These are phyloP conservation scores for Thymallus thymallus DNA, from an alignment of 2,113 vertebrate genomes.

Conservation along the genomic window DNA sequence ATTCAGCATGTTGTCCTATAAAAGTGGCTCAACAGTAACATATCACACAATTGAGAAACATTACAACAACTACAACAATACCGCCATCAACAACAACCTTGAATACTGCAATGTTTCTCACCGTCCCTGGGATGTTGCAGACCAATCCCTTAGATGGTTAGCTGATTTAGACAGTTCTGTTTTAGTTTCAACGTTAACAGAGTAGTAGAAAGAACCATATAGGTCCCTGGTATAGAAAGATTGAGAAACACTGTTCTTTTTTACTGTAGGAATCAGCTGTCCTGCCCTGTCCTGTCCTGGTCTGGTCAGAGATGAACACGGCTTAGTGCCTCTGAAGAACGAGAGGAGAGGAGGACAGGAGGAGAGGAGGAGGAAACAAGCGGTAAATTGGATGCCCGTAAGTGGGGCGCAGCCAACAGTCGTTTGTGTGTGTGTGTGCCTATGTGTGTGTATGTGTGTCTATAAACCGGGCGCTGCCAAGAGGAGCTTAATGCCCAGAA, in stretches of 20 bases:
- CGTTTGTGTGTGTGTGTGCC: conserved; percentile 5
- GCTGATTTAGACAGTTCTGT: too few species aligned
- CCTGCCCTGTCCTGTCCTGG: background rate
- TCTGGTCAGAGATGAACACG: conserved; percentile 44
- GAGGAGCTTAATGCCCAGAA: conserved; percentile 64
- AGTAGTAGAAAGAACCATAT: too few species aligned
- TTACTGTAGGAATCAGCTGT: too few species aligned
- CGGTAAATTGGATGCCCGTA: conserved; percentile 54
- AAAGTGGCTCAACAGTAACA: conserved; percentile 39
- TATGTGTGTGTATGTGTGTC: conserved; percentile 9
- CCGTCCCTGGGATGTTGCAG: too few species aligned
- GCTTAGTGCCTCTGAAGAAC: conserved; percentile 52
- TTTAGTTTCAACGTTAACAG: too few species aligned
- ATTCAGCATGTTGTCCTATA: background rate
- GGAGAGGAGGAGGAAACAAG: conserved; percentile 33
- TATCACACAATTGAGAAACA: too few species aligned
- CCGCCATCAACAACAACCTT: too few species aligned
- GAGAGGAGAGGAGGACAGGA: conserved; percentile 34
- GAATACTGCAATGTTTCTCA: too few species aligned
- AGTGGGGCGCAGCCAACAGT: conserved; percentile 54
- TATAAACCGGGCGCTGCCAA: conserved; percentile 58
- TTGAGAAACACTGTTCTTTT: too few species aligned
- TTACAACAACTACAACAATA: too few species aligned
- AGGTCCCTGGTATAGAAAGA: too few species aligned
- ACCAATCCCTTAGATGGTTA: too few species aligned